Base-by-base conservation (phyloP, 2,888 invertebrate species). In the Drosophila vallismaia region DNA sequence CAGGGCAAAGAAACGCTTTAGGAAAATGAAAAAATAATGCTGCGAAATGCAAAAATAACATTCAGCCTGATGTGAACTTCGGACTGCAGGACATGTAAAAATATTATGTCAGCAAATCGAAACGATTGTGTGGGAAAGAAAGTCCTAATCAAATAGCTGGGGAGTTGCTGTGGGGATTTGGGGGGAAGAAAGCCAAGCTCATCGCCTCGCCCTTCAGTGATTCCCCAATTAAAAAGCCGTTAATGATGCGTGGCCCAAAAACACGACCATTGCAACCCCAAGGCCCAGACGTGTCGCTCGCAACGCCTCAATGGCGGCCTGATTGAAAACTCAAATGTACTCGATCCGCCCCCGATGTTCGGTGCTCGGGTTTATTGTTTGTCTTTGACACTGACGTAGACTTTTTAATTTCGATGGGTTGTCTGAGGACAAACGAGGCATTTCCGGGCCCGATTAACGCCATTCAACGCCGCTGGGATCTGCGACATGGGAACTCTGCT, bases 251-350 rank as follows among this genome's bases (percentile, higher is more conserved):
- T 75, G 63, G 55, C 56, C 57, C 63, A 8, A 33, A 24, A 33
- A 9, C 40, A 19, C 46, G 51, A 33, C 58, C 59, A 46, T 9
- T 28, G 19, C 49, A 59, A 50, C 62, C 63, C 63, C 62, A 50
- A 44, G 9, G 55, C 59, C 66, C 71, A 55, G 73, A 73, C 89
- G 88, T 89, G 89, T 80, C 77, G 71, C 67, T 67, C 58, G 78
- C 72, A 73, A 87, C 78, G 89, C 89, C 71, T 89, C 84, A 87
- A 77, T 89, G 84, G 73, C 74, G 62, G 63, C 51, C 84, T 89
- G 89, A 89, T 80, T 88, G 89, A 89, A 86, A 84, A 77, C 76
- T 75, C 78, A 66, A 81, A 76, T 84, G 83, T 67, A 75, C 33
- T 36, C 45, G 19, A 50, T 12, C 31, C 55, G 46, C 70, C 54